A percentile compares a stretch with the other conserved stretches of the same genome.
Evolutionary conservation across 2,888 invertebrate genomes (phyloP).

Genomic region (Balanococcus diminutus): DNA sequence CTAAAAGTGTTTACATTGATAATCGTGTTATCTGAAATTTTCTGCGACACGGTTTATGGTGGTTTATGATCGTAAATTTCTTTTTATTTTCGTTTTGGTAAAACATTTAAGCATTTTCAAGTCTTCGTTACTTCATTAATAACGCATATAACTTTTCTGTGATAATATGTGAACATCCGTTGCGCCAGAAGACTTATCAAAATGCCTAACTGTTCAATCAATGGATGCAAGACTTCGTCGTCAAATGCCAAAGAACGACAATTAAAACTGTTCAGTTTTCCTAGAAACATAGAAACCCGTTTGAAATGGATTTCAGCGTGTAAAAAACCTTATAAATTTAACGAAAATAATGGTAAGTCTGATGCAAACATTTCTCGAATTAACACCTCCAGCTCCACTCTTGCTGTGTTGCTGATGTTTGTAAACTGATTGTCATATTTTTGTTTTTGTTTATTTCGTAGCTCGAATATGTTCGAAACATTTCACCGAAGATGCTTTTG

Average conservation of each 20-base stretch:
- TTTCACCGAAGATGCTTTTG: not conserved
- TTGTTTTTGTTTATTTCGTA: not conserved
- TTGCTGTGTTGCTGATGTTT: not conserved
- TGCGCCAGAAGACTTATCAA: not conserved
- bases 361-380: not conserved
- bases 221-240: constrained; percentile 1
- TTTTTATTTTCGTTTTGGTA: not conserved
- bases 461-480: constrained; percentile 25
- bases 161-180: not conserved
- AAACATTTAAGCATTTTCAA: not conserved
- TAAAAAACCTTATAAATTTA: constrained; percentile 24
- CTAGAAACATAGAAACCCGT: not conserved
- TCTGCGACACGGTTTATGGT: not conserved
- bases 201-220: constrained; percentile 3
- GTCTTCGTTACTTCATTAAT: not conserved
- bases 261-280: not conserved
- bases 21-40: not conserved
- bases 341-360: constrained; percentile 7
- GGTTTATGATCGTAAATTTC: not conserved
- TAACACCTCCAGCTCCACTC: too few relatives aligned
- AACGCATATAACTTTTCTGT: not conserved
- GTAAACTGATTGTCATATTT: not conserved
- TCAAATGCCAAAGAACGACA: constrained; percentile 1
- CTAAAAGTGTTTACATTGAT: not conserved
- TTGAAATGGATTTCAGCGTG: not conserved